Evolutionary conservation across 2,113 vertebrate genomes (phyloP).

Genomic region (Python bivittatus): DNA sequence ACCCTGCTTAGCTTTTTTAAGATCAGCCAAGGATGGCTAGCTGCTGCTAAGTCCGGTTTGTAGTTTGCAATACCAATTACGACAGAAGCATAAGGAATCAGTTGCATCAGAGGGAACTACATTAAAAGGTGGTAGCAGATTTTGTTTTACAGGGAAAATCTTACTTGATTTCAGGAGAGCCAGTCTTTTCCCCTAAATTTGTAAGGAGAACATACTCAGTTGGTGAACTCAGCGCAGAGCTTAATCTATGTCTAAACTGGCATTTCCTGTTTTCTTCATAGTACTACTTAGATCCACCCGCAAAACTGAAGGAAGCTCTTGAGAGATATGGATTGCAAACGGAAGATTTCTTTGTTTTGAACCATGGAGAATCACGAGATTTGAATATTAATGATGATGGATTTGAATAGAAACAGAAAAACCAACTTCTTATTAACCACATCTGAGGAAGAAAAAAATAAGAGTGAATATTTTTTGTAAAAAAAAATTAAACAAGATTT

Average conservation of each 20-base stretch:
- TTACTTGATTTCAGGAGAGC: neutral
- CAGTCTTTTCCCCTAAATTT: neutral
- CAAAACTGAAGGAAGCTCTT: constrained; percentile 84
- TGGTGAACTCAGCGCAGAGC: neutral
- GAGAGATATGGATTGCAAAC: constrained; percentile 80
- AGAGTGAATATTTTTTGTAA: constrained; percentile 30
- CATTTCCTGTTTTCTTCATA: constrained; percentile 56
- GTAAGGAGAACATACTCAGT: neutral
- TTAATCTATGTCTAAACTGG: neutral
- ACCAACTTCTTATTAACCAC: constrained; percentile 2
- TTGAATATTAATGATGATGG: constrained; percentile 72
- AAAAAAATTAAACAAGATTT: constrained; percentile 12
- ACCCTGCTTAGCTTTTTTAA: no score
- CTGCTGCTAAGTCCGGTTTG: no score
- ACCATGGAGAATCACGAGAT: constrained; percentile 88
- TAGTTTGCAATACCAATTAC: neutral
- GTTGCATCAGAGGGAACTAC: neutral
- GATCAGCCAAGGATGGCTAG: no score
- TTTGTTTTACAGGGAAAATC: neutral
- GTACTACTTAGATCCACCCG: constrained; percentile 92
- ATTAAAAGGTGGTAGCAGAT: neutral
- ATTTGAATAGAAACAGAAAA: constrained; percentile 64
- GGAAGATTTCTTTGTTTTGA: constrained; percentile 88
- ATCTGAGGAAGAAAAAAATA: constrained; percentile 24
- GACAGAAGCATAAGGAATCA: neutral